Conservation (phyloP, 2,797 vertebrate genomes). For the Chelmon rostratus region DNA sequence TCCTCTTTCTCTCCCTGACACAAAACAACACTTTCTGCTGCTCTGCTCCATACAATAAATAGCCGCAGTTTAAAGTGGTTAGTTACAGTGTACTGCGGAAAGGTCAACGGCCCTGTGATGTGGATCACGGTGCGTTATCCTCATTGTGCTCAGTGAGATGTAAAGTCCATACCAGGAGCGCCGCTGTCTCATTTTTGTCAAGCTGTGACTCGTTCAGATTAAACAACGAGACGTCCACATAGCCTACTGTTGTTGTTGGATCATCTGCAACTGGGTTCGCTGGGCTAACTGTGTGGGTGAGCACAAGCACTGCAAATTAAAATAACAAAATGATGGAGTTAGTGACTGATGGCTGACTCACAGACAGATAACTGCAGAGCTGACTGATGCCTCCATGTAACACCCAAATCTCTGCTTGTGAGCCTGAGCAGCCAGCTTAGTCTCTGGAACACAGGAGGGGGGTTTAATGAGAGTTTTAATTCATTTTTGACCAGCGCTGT, state of each 20-base stretch:
- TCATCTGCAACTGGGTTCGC: slow-evolving; percentile 48
- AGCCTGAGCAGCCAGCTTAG: slow-evolving; percentile 65
- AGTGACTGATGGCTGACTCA: slow-evolving; percentile 77
- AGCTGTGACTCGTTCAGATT: slow-evolving; percentile 42
- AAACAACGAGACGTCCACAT: slow-evolving; percentile 29
- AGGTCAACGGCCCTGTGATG: slow-evolving; percentile 68
- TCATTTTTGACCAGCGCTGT: slow-evolving; percentile 82
- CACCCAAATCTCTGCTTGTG: slow-evolving; percentile 66
- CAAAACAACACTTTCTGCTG: slow-evolving; percentile 55
- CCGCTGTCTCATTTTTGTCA: slow-evolving; percentile 38
- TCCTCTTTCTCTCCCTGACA: slow-evolving; percentile 50
- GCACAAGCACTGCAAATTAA: slow-evolving; percentile 52
- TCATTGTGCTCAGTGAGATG: slow-evolving; percentile 64
- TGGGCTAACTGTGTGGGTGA: slow-evolving; percentile 69
- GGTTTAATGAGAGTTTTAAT: slow-evolving; percentile 85
- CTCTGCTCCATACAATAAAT: slow-evolving; percentile 56
- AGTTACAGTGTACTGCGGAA: slow-evolving; percentile 66
- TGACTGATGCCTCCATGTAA: slow-evolving; percentile 59
- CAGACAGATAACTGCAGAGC: slow-evolving; percentile 55
- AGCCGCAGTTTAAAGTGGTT: slow-evolving; percentile 64
- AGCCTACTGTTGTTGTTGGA: slow-evolving; percentile 43
- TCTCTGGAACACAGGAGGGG: slow-evolving; percentile 67
- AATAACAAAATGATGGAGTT: slow-evolving; percentile 70
- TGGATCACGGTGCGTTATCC: slow-evolving; percentile 45
- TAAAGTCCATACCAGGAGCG: slow-evolving; percentile 40